Conservation (phyloP, 1,140 invertebrate genomes). For the Drosophila dunni region DNA sequence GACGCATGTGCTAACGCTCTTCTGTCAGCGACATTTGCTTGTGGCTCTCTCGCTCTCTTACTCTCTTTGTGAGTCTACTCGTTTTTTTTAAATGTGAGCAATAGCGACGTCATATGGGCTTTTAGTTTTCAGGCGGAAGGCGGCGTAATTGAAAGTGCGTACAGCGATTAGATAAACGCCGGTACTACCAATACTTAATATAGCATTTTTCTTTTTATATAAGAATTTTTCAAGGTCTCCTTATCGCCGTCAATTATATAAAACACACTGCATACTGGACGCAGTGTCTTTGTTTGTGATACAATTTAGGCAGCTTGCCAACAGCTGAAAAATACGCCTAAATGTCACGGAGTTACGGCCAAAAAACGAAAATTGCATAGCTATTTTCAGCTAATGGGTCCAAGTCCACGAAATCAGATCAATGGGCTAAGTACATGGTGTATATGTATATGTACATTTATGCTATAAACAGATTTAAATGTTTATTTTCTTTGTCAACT, state of each 20-base stretch:
- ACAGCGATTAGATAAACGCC: constrained; percentile 69
- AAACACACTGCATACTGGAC: constrained; percentile 40
- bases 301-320: constrained; percentile 24
- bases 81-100: neutral
- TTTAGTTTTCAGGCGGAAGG: constrained; percentile 33
- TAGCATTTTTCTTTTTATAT: constrained; percentile 57
- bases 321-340: constrained; percentile 7
- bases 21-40: constrained; percentile 15
- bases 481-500: too few species aligned
- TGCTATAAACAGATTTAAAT: neutral
- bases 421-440: constrained; percentile 23
- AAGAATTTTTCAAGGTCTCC: constrained; percentile 69
- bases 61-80: constrained; percentile 8
- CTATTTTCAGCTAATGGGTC: constrained; percentile 37
- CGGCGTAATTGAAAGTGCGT: constrained; percentile 53
- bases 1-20: constrained; percentile 40
- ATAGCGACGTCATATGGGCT: constrained; percentile 6
- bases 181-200: constrained; percentile 36
- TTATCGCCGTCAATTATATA: constrained; percentile 70
- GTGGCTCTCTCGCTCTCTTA: constrained; percentile 26
- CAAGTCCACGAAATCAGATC: constrained; percentile 46
- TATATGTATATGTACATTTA: neutral
- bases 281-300: neutral
- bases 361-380: constrained; percentile 14
- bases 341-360: constrained; percentile 42